These are phyloP conservation scores for Trigoniulus corallinus DNA, from an alignment of 1,140 invertebrate genomes.

Conservation along the genomic window DNA sequence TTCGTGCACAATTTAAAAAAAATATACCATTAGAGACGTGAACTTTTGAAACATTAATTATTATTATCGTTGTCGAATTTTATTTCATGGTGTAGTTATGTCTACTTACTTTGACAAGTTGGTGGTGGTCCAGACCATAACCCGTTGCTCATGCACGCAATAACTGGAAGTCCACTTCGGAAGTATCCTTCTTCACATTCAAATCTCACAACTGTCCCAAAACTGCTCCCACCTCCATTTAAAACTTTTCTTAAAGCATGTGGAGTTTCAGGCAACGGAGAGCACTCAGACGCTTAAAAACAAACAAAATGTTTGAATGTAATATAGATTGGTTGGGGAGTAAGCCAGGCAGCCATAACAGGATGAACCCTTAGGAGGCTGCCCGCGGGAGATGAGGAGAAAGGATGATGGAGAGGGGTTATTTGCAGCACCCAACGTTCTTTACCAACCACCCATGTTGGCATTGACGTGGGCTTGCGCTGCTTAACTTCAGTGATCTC, in stretches of 20 bases:
- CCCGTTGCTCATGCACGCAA: conserved; percentile 89
- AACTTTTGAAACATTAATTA: background rate
- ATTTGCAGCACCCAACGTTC: too few relatives aligned
- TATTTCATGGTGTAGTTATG: background rate
- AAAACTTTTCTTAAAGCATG: conserved; percentile 73
- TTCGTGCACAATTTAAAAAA: background rate
- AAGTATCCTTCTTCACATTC: conserved; percentile 88
- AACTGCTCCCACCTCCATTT: conserved; percentile 84
- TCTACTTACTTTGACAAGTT: conserved; percentile 52
- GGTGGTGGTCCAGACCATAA: conserved; percentile 89
- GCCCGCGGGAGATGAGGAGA: too few relatives aligned
- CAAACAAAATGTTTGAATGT: background rate
- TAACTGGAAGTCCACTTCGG: conserved; percentile 66
- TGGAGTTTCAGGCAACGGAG: conserved; percentile 67
- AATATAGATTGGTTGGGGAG: too few relatives aligned
- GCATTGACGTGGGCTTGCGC: too few relatives aligned
- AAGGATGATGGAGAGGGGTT: too few relatives aligned
- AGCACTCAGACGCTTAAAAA: conserved; percentile 72
- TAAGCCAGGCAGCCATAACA: too few relatives aligned
- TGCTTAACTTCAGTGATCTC: too few relatives aligned
- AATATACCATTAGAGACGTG: conserved; percentile 3
- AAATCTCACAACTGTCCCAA: conserved; percentile 86
- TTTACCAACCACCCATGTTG: too few relatives aligned
- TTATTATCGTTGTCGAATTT: background rate
- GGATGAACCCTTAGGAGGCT: too few relatives aligned